phyloP scores from a whole-genome alignment of 2,888 invertebrate genomes.

The Melanargia galathea region DNA sequence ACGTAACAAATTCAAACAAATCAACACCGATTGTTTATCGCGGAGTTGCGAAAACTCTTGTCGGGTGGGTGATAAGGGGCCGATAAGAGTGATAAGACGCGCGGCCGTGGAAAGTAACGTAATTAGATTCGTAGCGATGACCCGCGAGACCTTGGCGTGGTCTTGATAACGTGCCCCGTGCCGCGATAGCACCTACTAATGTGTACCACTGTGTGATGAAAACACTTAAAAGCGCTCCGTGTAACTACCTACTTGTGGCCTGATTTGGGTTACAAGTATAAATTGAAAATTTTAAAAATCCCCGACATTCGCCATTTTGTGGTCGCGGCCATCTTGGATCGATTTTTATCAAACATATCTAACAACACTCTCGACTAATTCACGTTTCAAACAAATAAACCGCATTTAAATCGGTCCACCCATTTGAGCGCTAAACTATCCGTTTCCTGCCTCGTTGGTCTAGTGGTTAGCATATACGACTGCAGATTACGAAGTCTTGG shows the following conservation, averaged over 20 bases:
- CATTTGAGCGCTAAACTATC: too few species aligned
- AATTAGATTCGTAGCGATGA: slow-evolving; percentile 54
- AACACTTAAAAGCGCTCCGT: background rate
- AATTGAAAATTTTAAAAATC: too few species aligned
- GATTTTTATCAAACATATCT: too few species aligned
- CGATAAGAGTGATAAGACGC: slow-evolving; percentile 42
- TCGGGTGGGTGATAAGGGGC: slow-evolving; percentile 33
- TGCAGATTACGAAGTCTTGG: too few species aligned
- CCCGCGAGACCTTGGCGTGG: slow-evolving; percentile 56
- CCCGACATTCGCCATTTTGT: too few species aligned
- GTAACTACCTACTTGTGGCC: background rate
- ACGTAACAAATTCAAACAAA: slow-evolving; percentile 31
- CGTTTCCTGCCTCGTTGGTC: too few species aligned
- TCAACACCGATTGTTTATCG: slow-evolving; percentile 40
- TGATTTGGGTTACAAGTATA: too few species aligned
- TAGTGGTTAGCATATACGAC: too few species aligned
- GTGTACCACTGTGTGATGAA: background rate
- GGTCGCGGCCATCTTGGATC: too few species aligned
- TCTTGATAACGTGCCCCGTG: slow-evolving; percentile 28
- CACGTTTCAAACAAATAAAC: too few species aligned
- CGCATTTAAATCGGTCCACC: too few species aligned
- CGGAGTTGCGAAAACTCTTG: slow-evolving; percentile 41
- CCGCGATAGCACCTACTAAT: background rate
- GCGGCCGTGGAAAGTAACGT: slow-evolving; percentile 48
- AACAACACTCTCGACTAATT: too few species aligned